Percentiles rank a stretch among this genome's conserved stretches.
Evolutionary conservation across 2,888 invertebrate genomes (phyloP).

Genomic region (Aspidapion aeneum): DNA sequence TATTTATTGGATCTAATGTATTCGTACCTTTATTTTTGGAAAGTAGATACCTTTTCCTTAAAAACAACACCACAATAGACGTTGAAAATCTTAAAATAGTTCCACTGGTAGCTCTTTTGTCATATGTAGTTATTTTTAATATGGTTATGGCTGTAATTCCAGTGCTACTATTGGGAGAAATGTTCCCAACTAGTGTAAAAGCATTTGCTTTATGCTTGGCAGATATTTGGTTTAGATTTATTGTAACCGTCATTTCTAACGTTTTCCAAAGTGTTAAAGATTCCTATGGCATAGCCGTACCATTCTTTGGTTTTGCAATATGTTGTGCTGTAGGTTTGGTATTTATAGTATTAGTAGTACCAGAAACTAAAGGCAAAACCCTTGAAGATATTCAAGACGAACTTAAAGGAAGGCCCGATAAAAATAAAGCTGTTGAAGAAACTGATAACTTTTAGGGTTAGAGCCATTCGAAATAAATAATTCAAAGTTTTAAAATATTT

Average conservation of each 20-base stretch:
- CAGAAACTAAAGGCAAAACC: constrained; percentile 70
- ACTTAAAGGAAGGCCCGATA: constrained; percentile 47
- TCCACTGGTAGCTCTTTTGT: constrained; percentile 49
- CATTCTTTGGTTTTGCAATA: constrained; percentile 61
- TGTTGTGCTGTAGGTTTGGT: constrained; percentile 59
- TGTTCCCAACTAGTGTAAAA: constrained; percentile 55
- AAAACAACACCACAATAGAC: constrained; percentile 42
- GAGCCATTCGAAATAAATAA: no score
- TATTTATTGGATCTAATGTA: constrained; percentile 50
- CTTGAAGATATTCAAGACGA: constrained; percentile 65
- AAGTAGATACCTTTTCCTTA: constrained; percentile 49
- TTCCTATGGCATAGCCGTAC: constrained; percentile 58
- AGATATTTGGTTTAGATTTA: constrained; percentile 51
- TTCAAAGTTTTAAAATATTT: no score
- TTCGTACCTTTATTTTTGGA: constrained; percentile 46
- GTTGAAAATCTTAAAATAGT: constrained; percentile 44
- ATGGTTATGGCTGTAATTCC: constrained; percentile 54
- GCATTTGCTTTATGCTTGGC: constrained; percentile 56
- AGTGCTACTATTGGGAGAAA: constrained; percentile 52
- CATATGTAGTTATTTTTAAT: constrained; percentile 51
- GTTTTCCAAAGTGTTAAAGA: constrained; percentile 54
- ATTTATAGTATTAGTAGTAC: constrained; percentile 60
- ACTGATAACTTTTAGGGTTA: no score
- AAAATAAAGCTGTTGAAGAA: neutral
- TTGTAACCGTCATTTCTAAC: constrained; percentile 50